phyloP scores from a whole-genome alignment of 1,140 invertebrate species.

The Rhopalosiphum maidis region DNA sequence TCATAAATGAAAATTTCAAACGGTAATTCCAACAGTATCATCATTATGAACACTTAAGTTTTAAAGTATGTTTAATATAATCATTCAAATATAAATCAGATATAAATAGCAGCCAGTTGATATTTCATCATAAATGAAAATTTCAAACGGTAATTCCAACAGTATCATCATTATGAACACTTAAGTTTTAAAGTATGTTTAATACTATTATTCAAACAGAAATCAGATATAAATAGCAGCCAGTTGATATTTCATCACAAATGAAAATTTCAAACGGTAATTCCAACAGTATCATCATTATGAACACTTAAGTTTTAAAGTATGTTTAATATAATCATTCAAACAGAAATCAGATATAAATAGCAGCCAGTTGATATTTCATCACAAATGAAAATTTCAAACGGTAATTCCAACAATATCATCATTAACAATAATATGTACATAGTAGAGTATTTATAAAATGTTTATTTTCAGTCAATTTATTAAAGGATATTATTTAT shows the following conservation, averaged over 20 bases:
- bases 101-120: too few relatives aligned
- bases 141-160: slow-evolving; percentile 51
- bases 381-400: slow-evolving; percentile 46
- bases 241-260: slow-evolving; percentile 26
- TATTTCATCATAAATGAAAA: slow-evolving; percentile 35
- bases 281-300: slow-evolving; percentile 8
- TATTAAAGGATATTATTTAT: too few relatives aligned
- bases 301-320: neutral
- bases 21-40: too few relatives aligned
- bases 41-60: too few relatives aligned
- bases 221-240: neutral
- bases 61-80: too few relatives aligned
- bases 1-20: too few relatives aligned
- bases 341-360: neutral
- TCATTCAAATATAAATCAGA: too few relatives aligned
- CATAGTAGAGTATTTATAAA: too few relatives aligned
- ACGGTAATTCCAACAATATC: slow-evolving; percentile 42
- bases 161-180: neutral
- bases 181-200: too few relatives aligned
- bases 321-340: too few relatives aligned
- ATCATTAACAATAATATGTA: neutral
- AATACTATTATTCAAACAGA: too few relatives aligned
- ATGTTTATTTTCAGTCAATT: too few relatives aligned
- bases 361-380: slow-evolving; percentile 46
- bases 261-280: slow-evolving; percentile 19